Evolutionary conservation across 92 coral and sea anemone genomes (phyloP), one percentile per base, ranked within the genome.

Genomic region (Heteractis magnifica): DNA sequence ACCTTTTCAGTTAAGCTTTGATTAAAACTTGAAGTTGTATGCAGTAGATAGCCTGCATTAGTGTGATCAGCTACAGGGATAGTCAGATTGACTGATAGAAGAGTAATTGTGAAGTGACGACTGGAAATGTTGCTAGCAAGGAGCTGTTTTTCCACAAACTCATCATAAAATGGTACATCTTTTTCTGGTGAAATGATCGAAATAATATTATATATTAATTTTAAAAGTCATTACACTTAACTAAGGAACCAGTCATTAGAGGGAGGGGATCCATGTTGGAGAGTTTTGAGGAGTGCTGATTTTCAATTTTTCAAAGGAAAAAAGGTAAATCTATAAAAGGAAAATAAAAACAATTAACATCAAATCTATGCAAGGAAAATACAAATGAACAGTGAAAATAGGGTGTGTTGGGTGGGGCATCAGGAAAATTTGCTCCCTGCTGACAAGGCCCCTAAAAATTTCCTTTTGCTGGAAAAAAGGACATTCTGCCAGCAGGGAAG

Each of bases 61-160:
- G 64, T 82, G 75, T 97, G 99, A 75, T 97, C 98, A 70, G 99
- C 91, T 19, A 92, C 92, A 26, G 92, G 90, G 73, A 97, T 79
- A 7, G 89, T 84, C 56, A 94, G 86, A 71, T 87, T 76, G 3
- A 90, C 87, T 34, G 97, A 93, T 79, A 89, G 51, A 85, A 97
- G 62, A 8, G 97, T 91, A 50, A 92, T 81, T 34, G 84, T 83
- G 56, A 91, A 52, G 49, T 92, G 75, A 16, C 95, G 95, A 20
- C 88, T 88, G 13, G 94, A 90, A 16, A 94, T 89, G 84, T 90
- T 97, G 56, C 99, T 97, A n/a, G 99, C 95, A 23, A 94, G 85
- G 50, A 97, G 94, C 89, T 97, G 99, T 79, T 94, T 93, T 89
- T 94, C 97, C 21, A 97, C 91, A 85, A 97, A 97, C 77, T 97